A percentile compares a stretch with the other conserved stretches of the same genome.
Evolutionary conservation across 2,888 invertebrate species (phyloP).

Genomic region (Drosophila merina): DNA sequence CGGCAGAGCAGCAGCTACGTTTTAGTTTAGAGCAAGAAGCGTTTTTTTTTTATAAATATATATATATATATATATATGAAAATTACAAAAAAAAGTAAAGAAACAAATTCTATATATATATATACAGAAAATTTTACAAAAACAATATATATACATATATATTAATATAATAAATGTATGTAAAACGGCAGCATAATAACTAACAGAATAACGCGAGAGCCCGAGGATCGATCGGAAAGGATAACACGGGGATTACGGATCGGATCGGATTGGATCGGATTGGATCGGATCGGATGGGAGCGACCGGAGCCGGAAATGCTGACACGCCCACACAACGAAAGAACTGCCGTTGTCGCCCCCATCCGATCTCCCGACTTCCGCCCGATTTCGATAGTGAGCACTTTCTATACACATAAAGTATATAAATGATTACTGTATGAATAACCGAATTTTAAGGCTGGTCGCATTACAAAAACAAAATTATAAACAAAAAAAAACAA

Average conservation of each 20-base stretch:
- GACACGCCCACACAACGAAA: slow-evolving; percentile 1
- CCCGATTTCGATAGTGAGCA: slow-evolving; percentile 29
- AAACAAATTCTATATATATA: slow-evolving; percentile 34
- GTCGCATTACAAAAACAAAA: slow-evolving; percentile 23
- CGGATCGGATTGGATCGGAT: background rate
- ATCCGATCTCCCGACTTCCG: slow-evolving; percentile 15
- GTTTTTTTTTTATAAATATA: slow-evolving; percentile 54
- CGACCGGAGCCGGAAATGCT: slow-evolving; percentile 4
- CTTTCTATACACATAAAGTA: slow-evolving; percentile 37
- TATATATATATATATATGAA: slow-evolving; percentile 19
- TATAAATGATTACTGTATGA: slow-evolving; percentile 37
- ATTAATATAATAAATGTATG: slow-evolving; percentile 29
- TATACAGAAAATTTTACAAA: slow-evolving; percentile 23
- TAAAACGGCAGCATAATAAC: slow-evolving; percentile 51
- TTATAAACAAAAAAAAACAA: slow-evolving; percentile 19
- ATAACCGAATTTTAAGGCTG: slow-evolving; percentile 69
- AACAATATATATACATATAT: slow-evolving; percentile 11
- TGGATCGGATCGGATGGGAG: background rate
- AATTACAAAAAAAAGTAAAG: slow-evolving; percentile 31
- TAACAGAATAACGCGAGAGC: slow-evolving; percentile 20
- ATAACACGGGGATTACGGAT: background rate
- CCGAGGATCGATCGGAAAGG: slow-evolving; percentile 13
- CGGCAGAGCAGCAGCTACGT: slow-evolving; percentile 27
- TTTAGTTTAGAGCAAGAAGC: slow-evolving; percentile 52
- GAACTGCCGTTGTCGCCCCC: slow-evolving; percentile 16